Base-by-base conservation (phyloP, 2,888 invertebrate genomes). In the Drosophila cracens region DNA sequence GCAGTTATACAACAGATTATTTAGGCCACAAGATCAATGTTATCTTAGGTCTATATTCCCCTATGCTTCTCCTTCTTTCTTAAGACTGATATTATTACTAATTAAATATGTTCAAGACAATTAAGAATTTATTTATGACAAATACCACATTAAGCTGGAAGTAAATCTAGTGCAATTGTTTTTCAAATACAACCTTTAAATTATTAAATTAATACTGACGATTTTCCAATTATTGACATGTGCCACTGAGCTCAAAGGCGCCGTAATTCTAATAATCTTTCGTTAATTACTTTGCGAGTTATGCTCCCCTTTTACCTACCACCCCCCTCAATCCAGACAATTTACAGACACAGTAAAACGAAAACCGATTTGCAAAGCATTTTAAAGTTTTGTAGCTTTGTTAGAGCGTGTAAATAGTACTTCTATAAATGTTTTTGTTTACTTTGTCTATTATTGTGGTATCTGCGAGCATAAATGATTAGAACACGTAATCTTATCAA, bases 401-500 rank as follows among this genome's bases (percentile, higher is more conserved):
- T 16, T 7, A 3, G 5, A 43, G 1, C 6, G 34, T 61, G 51
- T 61, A 51, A 61, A 31, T 49, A 21, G 31, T 33, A 16, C 1
- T 40, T 40, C 27, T 38, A 2, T 13, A 27, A 33, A 33, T 4
- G n/a, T 27, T 25, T 46, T 16, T 18, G 25, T 29, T n/a, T n/a
- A 10, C 13, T 16, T 21, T 48, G 34, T 49, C 21, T 48, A 4
- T 21, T 13, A 18, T 18, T 1, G 5, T 10, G 21, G 8, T 57
- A 57, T 63, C 10, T 38, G 6, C 18, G 13, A 36, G 4, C 16
- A 36, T 2, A 11, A 8, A 2, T 33, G 68, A 70, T 70, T 53
- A 70, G 53, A 13, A 7, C 1, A 25, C 11, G 16, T 54, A 75
- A 75, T 75, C 70, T 74, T 54, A 74, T 75, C 74, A 70, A 31